Conservation (phyloP, 2,797 vertebrate species). For the Geotrypetes seraphini region DNA sequence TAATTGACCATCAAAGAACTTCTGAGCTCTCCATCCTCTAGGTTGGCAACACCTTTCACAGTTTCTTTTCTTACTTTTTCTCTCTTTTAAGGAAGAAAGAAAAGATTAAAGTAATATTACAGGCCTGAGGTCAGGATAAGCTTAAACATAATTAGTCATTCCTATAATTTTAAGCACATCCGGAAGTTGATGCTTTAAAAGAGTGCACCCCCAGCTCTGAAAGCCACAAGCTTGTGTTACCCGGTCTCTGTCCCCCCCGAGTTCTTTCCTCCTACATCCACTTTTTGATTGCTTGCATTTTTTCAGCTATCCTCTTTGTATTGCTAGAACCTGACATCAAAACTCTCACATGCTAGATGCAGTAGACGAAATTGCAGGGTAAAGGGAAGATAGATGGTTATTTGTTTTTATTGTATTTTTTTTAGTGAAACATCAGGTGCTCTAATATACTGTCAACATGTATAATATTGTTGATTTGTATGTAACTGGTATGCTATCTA, state of each 20-base stretch:
- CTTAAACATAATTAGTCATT: slow-evolving; percentile 21
- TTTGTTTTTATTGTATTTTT: no score
- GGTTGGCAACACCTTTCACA: slow-evolving; percentile 53
- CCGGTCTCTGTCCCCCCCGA: slow-evolving; percentile 1
- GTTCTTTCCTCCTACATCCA: slow-evolving; percentile 27
- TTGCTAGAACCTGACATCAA: background rate
- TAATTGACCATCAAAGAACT: slow-evolving; percentile 66
- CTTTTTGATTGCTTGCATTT: background rate
- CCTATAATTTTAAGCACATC: slow-evolving; percentile 35
- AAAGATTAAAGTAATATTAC: slow-evolving; percentile 39
- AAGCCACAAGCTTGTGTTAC: background rate
- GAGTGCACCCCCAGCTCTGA: slow-evolving; percentile 10
- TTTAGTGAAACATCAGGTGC: no score
- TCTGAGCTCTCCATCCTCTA: slow-evolving; percentile 27
- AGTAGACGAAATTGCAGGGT: no score
- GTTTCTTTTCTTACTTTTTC: slow-evolving; percentile 42
- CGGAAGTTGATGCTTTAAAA: slow-evolving; percentile 40
- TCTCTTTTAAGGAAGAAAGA: slow-evolving; percentile 23
- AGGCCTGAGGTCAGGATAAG: slow-evolving; percentile 24
- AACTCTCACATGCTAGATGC: no score
- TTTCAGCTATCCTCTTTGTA: slow-evolving; percentile 6
- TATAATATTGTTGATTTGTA: no score
- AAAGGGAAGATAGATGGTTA: no score
- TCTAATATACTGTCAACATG: no score
- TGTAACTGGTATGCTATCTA: no score